These are phyloP conservation scores for Gymnocephalus cernua DNA, from an alignment of 2,113 vertebrate species.

Conservation along the genomic window DNA sequence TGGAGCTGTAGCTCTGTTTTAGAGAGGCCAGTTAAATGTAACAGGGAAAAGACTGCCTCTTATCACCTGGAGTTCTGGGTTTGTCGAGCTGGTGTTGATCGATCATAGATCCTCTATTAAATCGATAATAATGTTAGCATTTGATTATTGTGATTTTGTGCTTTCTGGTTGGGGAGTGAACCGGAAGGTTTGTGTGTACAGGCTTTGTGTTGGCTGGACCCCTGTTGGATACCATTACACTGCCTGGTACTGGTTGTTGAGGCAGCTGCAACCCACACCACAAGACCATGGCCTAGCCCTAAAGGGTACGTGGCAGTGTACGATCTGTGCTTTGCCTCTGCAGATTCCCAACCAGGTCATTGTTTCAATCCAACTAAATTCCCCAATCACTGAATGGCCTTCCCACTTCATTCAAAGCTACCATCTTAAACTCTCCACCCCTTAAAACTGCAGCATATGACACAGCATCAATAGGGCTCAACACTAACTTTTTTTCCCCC, in stretches of 20 bases:
- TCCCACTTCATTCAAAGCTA: background rate
- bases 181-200: background rate
- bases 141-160: background rate
- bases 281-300: background rate
- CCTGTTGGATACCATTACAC: conserved; percentile 16
- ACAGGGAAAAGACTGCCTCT: conserved; percentile 52
- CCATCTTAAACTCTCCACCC: background rate
- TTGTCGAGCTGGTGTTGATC: conserved; percentile 68
- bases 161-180: background rate
- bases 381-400: background rate
- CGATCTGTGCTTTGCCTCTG: background rate
- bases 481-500: no score
- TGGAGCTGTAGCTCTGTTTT: conserved; percentile 23
- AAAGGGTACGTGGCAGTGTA: background rate
- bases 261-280: conserved; percentile 19
- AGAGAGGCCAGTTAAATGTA: conserved; percentile 28
- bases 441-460: background rate
- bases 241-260: conserved; percentile 1
- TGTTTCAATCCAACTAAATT: background rate
- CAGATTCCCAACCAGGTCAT: background rate
- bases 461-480: background rate
- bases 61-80: conserved; percentile 58
- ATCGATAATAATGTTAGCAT: background rate
- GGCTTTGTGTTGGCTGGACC: conserved; percentile 19
- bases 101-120: background rate